Conservation (phyloP, 2,888 invertebrate species). For the Cephalotes varians region DNA sequence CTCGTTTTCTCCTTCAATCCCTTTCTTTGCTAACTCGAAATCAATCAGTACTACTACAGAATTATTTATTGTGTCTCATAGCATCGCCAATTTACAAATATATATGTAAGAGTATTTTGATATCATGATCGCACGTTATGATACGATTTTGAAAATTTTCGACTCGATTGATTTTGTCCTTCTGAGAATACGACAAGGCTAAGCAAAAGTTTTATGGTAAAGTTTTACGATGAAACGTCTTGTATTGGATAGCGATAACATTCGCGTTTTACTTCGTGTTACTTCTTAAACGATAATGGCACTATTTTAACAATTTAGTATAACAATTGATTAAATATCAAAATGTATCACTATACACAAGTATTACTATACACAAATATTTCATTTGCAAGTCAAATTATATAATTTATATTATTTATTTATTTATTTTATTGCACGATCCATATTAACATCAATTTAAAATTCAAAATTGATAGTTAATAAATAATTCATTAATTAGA, state of each 20-base stretch:
- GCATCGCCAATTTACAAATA: neutral
- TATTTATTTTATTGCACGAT: neutral
- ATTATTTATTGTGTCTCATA: neutral
- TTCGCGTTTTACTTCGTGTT: neutral
- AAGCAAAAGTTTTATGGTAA: neutral
- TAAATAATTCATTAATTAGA: neutral
- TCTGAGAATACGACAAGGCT: neutral
- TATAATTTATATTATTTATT: no score
- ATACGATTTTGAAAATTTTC: neutral
- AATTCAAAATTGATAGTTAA: neutral
- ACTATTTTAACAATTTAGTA: neutral
- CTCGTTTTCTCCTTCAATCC: neutral
- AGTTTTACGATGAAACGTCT: neutral
- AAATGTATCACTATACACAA: neutral
- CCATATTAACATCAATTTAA: neutral
- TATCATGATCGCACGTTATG: neutral
- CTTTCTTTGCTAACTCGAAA: neutral
- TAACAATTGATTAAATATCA: neutral
- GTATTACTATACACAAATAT: neutral
- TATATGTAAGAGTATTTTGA: neutral
- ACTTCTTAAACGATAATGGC: neutral
- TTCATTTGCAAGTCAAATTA: neutral
- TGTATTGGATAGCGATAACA: neutral
- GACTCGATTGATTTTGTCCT: neutral
- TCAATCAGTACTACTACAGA: conserved; percentile 12